Evolutionary conservation across 2,888 invertebrate genomes (phyloP).

Genomic region (Sialis fuliginosa): DNA sequence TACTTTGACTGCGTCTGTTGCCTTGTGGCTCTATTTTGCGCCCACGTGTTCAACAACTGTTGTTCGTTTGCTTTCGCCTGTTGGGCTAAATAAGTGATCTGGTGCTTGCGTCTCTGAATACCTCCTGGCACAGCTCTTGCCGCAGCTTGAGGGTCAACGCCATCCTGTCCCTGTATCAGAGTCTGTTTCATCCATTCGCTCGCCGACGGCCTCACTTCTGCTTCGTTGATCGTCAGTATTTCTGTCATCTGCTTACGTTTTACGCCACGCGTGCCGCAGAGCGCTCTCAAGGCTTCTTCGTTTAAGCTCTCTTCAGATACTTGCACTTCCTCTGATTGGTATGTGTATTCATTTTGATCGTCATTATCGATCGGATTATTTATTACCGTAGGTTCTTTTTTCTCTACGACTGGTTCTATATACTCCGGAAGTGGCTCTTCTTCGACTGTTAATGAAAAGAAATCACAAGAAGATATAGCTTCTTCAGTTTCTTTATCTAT

Average conservation of each 20-base stretch:
- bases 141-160: constrained; percentile 31
- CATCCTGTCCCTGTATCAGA: constrained; percentile 41
- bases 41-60: constrained; percentile 81
- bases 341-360: not conserved
- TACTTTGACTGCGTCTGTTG: constrained; percentile 78
- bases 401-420: not conserved
- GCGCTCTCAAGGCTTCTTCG: constrained; percentile 26
- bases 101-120: constrained; percentile 52
- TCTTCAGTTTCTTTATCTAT: not conserved
- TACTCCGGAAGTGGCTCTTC: not conserved
- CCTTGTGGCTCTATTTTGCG: constrained; percentile 59
- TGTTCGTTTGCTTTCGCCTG: constrained; percentile 80
- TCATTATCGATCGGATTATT: not conserved
- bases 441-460: not conserved
- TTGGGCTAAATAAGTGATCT: constrained; percentile 78
- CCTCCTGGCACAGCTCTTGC: constrained; percentile 21
- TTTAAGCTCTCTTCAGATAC: not conserved
- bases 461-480: not conserved
- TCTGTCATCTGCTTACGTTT: constrained; percentile 38
- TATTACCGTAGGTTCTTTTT: not conserved
- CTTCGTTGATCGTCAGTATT: constrained; percentile 58
- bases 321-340: not conserved
- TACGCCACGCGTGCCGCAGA: constrained; percentile 43
- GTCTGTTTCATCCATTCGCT: constrained; percentile 60
- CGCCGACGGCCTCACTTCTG: constrained; percentile 52